A percentile compares a stretch with the other conserved stretches of the same genome.
Conservation (phyloP, 2,888 invertebrate genomes). For the Pseudococcus longispinus region DNA sequence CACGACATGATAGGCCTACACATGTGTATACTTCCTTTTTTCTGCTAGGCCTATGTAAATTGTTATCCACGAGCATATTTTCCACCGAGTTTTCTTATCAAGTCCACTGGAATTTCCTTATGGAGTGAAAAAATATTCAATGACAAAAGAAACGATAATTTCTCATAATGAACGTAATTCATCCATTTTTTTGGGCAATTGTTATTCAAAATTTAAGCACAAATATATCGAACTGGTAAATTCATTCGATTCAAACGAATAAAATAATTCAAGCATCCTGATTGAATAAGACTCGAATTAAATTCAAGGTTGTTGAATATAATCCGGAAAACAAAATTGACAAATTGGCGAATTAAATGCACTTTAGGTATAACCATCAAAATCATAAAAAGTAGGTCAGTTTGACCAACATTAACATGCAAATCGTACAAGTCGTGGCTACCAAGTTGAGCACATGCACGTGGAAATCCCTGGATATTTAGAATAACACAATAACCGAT, state of each 20-base stretch:
- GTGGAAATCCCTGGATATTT: neutral
- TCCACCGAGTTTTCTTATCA: too few species aligned
- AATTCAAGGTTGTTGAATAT: neutral
- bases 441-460: neutral
- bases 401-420: neutral
- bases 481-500: neutral
- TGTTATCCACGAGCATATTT: too few species aligned
- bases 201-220: neutral
- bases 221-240: neutral
- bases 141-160: too few species aligned
- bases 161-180: too few species aligned
- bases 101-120: too few species aligned
- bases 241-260: neutral
- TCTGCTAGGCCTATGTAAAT: too few species aligned
- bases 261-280: neutral
- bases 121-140: too few species aligned
- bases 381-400: neutral
- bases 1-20: too few species aligned
- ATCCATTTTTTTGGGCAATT: neutral
- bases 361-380: neutral
- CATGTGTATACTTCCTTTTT: too few species aligned
- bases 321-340: conserved; percentile 22
- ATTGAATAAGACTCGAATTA: neutral
- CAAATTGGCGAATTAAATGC: neutral
- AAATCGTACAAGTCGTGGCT: neutral